A percentile compares a stretch with the other conserved stretches of the same genome.
These are phyloP conservation scores for Anguilla megastoma DNA, from an alignment of 2,797 vertebrate species.

Conservation along the genomic window DNA sequence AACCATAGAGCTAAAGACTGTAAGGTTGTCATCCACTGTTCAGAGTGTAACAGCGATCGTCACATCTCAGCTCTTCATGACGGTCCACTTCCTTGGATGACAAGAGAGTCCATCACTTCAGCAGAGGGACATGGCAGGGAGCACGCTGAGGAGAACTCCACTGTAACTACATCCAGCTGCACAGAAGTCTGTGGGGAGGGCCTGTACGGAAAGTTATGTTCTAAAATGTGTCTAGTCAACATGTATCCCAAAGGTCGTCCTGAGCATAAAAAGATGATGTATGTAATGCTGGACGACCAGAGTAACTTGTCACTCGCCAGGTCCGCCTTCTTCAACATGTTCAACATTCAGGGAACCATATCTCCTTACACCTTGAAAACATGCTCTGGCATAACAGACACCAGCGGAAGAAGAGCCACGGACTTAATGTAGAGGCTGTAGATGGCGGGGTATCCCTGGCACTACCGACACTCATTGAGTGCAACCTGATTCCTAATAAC, in stretches of 20 bases:
- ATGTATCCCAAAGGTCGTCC: neutral
- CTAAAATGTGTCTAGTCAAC: constrained; percentile 14
- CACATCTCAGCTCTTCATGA: constrained; percentile 16
- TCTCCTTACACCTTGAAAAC: constrained; percentile 11
- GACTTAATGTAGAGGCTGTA: neutral
- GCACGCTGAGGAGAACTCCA: neutral
- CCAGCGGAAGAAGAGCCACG: neutral
- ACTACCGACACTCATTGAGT: constrained; percentile 12
- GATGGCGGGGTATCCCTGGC: neutral
- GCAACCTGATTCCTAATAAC: neutral
- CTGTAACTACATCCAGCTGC: neutral
- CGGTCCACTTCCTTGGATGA: neutral
- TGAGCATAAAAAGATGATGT: neutral
- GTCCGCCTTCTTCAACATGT: constrained; percentile 18
- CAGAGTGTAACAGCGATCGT: constrained; percentile 18
- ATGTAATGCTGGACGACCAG: constrained; percentile 11
- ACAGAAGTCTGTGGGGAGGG: constrained; percentile 20
- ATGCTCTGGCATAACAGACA: constrained; percentile 14
- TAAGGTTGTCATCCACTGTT: constrained; percentile 8
- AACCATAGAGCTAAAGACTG: constrained; percentile 7
- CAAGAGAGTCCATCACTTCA: neutral
- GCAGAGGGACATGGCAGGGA: constrained; percentile 4
- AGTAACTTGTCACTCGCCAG: constrained; percentile 7
- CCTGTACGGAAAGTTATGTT: neutral
- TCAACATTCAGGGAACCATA: neutral